Evolutionary conservation across 2,888 invertebrate species (phyloP), one percentile per base, ranked within the genome.

Genomic region (Eupithecia tripunctaria): DNA sequence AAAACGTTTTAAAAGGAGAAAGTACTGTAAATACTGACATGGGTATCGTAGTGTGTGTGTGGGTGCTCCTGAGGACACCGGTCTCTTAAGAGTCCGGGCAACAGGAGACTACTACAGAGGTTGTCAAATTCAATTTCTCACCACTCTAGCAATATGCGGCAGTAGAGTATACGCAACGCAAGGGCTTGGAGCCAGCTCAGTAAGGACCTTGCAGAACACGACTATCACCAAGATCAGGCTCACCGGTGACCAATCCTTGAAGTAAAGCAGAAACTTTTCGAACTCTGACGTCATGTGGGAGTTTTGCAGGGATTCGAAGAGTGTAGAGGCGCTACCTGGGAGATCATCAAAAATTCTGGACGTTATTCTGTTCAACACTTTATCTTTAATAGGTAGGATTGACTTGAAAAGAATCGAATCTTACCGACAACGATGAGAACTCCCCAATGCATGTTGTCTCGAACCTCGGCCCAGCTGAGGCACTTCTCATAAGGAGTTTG

Each of bases 201-300:
- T 87, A 0, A 91, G 75, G 0, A 85, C 41, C 78, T 91, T 92
- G 81, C 88, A 88, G 73, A 88, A 81, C 2, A 90, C 12, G 5
- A 91, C 86, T 14, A 89, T 77, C 12, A 88, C 69, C 6, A 91
- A 80, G 0, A 84, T 85, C 32, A 88, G 32, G 0, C 81, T 85
- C 0, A 86, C 78, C 0, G 85, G 67, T 0, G 91, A 87, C 87
- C 88, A 89, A 4, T 74, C 69, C 2, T 77, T 73, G 75, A 89
- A 86, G 18, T 82, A 41, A 0, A 82, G 47, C 0, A 92, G 80
- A 67, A 89, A 86, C 67, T 80, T 79, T 63, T 87, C 89, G 5
- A 92, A 83, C 75, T 92, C 88, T 0, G 79, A 79, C 1, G 82
- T 85, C 92, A 92, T 90, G 25, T 78, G 79, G 0, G 89, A 85